phyloP scores from a whole-genome alignment of 2,797 vertebrate species.

The Cygnus olor region DNA sequence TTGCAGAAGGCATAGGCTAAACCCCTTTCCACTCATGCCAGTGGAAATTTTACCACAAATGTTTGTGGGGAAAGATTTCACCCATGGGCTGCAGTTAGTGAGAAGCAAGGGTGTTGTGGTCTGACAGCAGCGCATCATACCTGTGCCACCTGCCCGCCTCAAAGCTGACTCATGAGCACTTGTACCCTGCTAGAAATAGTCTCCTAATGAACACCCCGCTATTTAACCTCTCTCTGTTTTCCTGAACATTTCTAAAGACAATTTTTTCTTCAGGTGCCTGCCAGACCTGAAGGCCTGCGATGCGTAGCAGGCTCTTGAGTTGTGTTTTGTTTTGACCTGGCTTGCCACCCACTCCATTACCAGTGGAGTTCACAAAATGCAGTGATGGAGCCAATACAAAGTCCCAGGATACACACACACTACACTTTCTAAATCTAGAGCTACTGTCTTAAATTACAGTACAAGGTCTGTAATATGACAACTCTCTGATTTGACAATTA shows the following conservation, averaged over 20 bases:
- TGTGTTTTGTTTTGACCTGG: not conserved
- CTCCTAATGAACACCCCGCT: not conserved
- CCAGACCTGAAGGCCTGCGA: fast-evolving
- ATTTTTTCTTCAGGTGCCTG: not conserved
- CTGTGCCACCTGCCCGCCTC: not conserved
- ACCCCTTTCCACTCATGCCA: not conserved
- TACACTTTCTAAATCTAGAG: not conserved
- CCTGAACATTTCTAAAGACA: not conserved
- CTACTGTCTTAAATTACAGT: not conserved
- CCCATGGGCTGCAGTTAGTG: not conserved
- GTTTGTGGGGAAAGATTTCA: not conserved
- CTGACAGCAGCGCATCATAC: not conserved
- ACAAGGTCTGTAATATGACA: not conserved
- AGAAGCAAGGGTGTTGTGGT: not conserved
- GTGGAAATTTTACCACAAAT: not conserved
- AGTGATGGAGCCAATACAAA: not conserved
- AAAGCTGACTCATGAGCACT: not conserved
- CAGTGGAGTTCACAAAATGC: not conserved
- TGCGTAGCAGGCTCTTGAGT: not conserved
- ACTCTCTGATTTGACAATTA: not conserved
- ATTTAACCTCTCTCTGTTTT: not conserved
- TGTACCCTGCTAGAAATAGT: not conserved
- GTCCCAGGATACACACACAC: fast-evolving
- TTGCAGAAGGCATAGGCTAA: not conserved
- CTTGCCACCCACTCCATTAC: not conserved